Evolutionary conservation across 2,113 vertebrate species (phyloP).

Genomic region (Periophthalmodon schlosseri): DNA sequence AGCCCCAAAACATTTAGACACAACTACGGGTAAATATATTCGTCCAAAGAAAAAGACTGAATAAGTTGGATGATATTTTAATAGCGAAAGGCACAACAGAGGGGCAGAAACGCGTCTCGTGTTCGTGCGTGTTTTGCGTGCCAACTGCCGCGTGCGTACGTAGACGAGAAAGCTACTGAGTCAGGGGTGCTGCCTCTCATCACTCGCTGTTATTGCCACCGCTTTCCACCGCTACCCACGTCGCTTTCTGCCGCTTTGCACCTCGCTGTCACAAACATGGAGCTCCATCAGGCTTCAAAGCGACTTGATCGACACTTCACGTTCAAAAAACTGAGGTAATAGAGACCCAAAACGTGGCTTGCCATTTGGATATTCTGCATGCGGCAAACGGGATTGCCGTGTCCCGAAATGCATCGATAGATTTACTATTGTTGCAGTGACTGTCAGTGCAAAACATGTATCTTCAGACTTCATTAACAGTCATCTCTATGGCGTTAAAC

Average conservation of each 20-base stretch:
- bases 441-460: conserved; percentile 19
- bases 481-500: neutral
- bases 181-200: conserved; percentile 68
- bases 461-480: neutral
- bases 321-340: conserved; percentile 66
- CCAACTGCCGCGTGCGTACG: conserved; percentile 10
- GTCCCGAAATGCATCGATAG: neutral
- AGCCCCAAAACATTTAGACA: no score
- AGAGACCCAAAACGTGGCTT: conserved; percentile 13
- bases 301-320: conserved; percentile 38
- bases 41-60: no score
- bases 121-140: conserved; percentile 22
- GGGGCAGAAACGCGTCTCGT: conserved; percentile 32
- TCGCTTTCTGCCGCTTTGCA: conserved; percentile 49
- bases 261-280: conserved; percentile 66
- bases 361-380: conserved; percentile 3
- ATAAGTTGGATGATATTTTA: no score
- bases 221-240: conserved; percentile 14
- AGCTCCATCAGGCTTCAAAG: conserved; percentile 62
- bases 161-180: conserved; percentile 64
- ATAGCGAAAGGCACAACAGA: neutral
- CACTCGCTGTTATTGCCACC: conserved; percentile 39
- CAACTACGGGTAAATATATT: no score
- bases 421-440: conserved; percentile 5
- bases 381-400: neutral